Conservation (phyloP, 1,140 invertebrate species). For the Delia radicum region DNA sequence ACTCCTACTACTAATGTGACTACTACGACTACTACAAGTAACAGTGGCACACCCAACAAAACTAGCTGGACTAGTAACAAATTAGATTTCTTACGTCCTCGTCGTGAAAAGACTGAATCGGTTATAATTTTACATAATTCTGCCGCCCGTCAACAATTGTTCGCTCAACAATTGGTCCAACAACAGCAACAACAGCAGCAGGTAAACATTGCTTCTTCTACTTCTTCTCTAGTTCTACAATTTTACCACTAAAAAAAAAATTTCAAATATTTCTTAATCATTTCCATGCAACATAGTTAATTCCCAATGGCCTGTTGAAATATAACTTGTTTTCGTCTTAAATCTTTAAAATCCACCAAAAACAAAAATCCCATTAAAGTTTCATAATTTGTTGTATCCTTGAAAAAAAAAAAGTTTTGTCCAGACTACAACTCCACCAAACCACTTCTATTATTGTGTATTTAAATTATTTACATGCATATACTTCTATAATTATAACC, state of each 20-base stretch:
- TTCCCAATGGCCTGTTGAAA: no score
- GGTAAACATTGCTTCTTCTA: constrained; percentile 36
- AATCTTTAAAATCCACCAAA: no score
- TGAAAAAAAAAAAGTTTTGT: no score
- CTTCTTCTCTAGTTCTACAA: not conserved
- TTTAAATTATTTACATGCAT: no score
- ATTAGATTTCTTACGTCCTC: constrained; percentile 62
- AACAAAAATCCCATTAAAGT: no score
- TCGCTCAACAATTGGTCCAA: constrained; percentile 55
- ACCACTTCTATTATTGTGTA: no score
- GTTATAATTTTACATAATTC: constrained; percentile 72
- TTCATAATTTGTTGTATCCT: no score
- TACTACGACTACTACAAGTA: not conserved
- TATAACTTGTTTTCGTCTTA: no score
- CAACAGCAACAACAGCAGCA: constrained; percentile 54
- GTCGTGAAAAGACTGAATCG: constrained; percentile 83
- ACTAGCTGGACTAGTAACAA: constrained; percentile 40
- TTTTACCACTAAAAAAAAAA: not conserved
- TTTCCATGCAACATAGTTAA: not conserved
- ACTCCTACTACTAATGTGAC: not conserved
- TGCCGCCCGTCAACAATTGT: constrained; percentile 56
- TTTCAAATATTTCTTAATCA: not conserved
- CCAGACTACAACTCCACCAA: no score
- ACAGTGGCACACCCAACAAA: constrained; percentile 31
- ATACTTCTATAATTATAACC: no score